Percentiles rank a stretch among this genome's conserved stretches.
Conservation (phyloP, 2,888 invertebrate species). For the Noctua comes region DNA sequence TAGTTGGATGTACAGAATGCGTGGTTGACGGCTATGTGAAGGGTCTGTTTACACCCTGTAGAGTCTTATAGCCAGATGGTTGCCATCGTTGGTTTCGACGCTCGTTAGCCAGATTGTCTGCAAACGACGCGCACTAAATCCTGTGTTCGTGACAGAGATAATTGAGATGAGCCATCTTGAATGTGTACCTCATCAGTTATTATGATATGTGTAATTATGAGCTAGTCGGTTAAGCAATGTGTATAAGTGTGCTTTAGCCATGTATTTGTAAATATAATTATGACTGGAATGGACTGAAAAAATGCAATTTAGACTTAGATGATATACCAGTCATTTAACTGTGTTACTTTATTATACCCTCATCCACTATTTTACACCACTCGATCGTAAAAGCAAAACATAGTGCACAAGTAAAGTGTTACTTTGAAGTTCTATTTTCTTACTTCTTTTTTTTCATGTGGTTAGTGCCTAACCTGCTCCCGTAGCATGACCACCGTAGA, state of each 20-base stretch:
- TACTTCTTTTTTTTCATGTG: too few species aligned
- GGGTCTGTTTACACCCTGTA: too few species aligned
- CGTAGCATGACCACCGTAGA: too few species aligned
- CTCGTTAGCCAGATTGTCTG: slow-evolving; percentile 62
- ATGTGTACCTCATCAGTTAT: slow-evolving; percentile 62
- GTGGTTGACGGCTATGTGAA: too few species aligned
- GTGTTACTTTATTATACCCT: neutral
- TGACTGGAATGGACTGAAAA: neutral
- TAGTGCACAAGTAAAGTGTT: too few species aligned
- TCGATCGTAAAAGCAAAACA: too few species aligned
- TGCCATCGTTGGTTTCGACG: slow-evolving; percentile 51
- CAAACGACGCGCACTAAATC: slow-evolving; percentile 58
- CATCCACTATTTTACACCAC: neutral
- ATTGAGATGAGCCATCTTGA: slow-evolving; percentile 64
- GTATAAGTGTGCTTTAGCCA: slow-evolving; percentile 10
- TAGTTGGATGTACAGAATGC: too few species aligned
- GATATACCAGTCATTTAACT: neutral
- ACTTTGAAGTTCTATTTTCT: too few species aligned
- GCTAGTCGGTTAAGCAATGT: slow-evolving; percentile 42
- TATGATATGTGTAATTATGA: slow-evolving; percentile 58
- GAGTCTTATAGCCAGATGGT: slow-evolving; percentile 40
- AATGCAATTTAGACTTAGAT: neutral
- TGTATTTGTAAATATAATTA: slow-evolving; percentile 1
- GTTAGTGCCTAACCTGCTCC: too few species aligned
- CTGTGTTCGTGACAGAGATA: slow-evolving; percentile 66